phyloP scores from a whole-genome alignment of 2,113 vertebrate genomes.

The Grus americana region DNA sequence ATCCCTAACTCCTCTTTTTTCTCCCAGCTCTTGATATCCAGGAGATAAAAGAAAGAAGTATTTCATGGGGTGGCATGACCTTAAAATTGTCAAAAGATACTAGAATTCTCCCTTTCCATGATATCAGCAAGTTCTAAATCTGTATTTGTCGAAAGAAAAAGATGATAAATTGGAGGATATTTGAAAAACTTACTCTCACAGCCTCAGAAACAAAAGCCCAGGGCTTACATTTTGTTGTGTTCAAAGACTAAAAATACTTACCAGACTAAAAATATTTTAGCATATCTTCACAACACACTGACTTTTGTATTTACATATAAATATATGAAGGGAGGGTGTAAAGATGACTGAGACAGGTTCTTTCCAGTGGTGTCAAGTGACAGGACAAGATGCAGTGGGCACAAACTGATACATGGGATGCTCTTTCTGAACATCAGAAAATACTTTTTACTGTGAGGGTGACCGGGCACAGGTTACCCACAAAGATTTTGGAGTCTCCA shows the following conservation, averaged over 20 bases:
- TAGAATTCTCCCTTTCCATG: background rate
- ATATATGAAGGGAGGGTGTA: too few relatives aligned
- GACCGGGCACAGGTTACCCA: background rate
- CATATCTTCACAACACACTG: background rate
- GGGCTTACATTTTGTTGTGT: background rate
- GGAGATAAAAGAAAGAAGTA: background rate
- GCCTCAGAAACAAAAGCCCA: background rate
- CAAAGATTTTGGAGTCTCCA: background rate
- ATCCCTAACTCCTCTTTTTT: background rate
- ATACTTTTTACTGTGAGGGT: background rate
- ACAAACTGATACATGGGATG: background rate
- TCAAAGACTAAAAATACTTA: background rate
- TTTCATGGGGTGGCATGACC: background rate
- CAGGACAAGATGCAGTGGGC: background rate
- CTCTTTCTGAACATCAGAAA: background rate
- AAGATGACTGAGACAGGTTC: background rate
- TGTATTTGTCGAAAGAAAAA: background rate
- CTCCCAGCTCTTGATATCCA: background rate
- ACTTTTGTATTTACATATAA: background rate
- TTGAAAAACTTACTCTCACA: background rate
- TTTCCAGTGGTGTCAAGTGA: background rate
- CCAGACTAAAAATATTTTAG: background rate
- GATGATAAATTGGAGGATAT: background rate
- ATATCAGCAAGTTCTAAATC: background rate
- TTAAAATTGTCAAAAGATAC: background rate